phyloP scores from a whole-genome alignment of 2,113 vertebrate genomes.

The Indri indri region DNA sequence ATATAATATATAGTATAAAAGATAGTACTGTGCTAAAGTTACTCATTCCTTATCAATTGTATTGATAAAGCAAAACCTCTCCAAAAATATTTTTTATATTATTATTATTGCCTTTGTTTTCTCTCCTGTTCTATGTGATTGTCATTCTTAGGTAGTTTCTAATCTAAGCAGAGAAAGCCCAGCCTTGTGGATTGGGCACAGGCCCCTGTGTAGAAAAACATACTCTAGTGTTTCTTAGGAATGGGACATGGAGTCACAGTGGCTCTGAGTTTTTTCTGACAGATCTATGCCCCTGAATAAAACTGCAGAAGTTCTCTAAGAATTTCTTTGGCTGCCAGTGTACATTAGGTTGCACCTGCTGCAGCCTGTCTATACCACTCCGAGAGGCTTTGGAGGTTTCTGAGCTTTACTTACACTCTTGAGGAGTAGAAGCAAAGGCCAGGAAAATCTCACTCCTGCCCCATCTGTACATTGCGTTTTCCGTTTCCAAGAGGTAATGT shows the following conservation, averaged over 20 bases:
- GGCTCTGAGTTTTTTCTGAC: not conserved
- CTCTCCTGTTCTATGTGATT: not conserved
- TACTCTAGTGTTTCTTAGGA: not conserved
- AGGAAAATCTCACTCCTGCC: too few relatives aligned
- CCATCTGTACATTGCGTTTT: rapidly evolving
- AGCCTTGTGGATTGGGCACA: not conserved
- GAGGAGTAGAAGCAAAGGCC: rapidly evolving
- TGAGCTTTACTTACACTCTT: not conserved
- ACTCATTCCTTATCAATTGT: not conserved
- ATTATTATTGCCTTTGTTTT: not conserved
- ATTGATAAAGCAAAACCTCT: not conserved
- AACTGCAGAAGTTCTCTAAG: not conserved
- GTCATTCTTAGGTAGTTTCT: not conserved
- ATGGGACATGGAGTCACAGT: not conserved
- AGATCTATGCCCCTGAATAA: not conserved
- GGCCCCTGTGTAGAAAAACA: not conserved
- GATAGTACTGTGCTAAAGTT: not conserved
- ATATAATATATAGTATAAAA: not conserved
- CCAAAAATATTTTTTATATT: not conserved
- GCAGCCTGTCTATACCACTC: rapidly evolving
- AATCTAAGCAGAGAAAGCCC: not conserved
- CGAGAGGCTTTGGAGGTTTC: rapidly evolving
- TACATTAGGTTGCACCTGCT: not conserved
- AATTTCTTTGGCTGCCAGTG: rapidly evolving
- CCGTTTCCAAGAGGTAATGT: not conserved